Evolutionary conservation across 2,888 invertebrate species (phyloP).

Genomic region (Cynaeus angustus): DNA sequence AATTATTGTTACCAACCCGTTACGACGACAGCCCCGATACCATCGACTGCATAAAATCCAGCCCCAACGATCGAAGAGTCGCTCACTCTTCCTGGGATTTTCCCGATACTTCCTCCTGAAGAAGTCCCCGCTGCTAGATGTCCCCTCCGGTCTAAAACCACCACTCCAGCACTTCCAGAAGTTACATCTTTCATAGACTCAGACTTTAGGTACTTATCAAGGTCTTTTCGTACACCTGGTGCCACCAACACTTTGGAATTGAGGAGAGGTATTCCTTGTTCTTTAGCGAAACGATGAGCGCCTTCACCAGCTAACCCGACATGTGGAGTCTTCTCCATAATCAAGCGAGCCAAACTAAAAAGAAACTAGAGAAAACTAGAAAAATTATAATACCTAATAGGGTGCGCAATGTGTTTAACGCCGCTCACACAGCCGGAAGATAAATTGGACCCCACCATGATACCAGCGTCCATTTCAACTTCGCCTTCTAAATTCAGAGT

Average conservation of each 20-base stretch:
- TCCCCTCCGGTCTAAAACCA: constrained; percentile 74
- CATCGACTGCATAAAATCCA: constrained; percentile 72
- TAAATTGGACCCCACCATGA: constrained; percentile 75
- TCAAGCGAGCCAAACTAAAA: constrained; percentile 72
- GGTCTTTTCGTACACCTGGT: constrained; percentile 14
- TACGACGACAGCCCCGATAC: constrained; percentile 71
- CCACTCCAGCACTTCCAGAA: constrained; percentile 73
- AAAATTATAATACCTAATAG: constrained; percentile 60
- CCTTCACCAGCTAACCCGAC: constrained; percentile 74
- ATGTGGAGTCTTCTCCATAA: constrained; percentile 75
- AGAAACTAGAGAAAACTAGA: neutral
- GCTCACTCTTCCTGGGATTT: constrained; percentile 73
- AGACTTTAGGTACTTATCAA: neutral
- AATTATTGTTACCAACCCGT: constrained; percentile 36
- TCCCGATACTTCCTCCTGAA: constrained; percentile 76
- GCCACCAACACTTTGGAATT: constrained; percentile 53
- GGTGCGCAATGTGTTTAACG: constrained; percentile 74
- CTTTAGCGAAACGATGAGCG: constrained; percentile 73
- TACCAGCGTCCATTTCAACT: constrained; percentile 78
- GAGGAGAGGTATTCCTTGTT: constrained; percentile 51
- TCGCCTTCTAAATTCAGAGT: constrained; percentile 74
- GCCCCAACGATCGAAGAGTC: constrained; percentile 72
- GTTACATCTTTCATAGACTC: constrained; percentile 72
- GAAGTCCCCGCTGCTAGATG: constrained; percentile 76
- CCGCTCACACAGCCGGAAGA: constrained; percentile 75